Evolutionary conservation across 2,888 invertebrate genomes (phyloP).

Genomic region (Drosophila paracracens): DNA sequence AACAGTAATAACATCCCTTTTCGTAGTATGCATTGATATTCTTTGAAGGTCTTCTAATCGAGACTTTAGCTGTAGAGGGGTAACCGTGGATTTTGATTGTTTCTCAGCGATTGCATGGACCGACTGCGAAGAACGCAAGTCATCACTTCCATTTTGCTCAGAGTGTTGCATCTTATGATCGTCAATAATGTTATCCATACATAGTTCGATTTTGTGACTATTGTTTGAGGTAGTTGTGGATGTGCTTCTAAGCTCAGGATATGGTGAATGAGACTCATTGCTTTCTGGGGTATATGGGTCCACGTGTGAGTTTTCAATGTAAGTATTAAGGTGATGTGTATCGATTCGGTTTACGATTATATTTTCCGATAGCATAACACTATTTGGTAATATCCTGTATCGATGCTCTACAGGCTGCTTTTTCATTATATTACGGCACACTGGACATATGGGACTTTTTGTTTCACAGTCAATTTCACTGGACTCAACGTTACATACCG

Average conservation of each 20-base stretch:
- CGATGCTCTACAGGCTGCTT: conserved; percentile 76
- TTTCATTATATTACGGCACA: conserved; percentile 82
- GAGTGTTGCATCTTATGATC: conserved; percentile 13
- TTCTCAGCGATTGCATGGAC: conserved; percentile 35
- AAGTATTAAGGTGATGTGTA: conserved; percentile 85
- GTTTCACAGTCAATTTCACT: conserved; percentile 21
- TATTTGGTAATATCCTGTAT: conserved; percentile 82
- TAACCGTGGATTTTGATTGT: conserved; percentile 85
- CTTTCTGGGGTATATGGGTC: conserved; percentile 95
- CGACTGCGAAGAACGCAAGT: conserved; percentile 5
- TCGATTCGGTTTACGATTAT: conserved; percentile 87
- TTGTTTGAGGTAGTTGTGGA: conserved; percentile 69
- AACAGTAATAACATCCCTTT: conserved; percentile 56
- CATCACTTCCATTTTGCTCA: conserved; percentile 3
- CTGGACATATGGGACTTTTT: conserved; percentile 75
- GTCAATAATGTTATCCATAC: conserved; percentile 32
- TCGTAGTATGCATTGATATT: conserved; percentile 62
- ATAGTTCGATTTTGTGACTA: conserved; percentile 54
- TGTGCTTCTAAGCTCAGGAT: conserved; percentile 84
- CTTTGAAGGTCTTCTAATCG: conserved; percentile 86
- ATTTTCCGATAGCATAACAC: conserved; percentile 79
- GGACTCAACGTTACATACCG: conserved; percentile 44
- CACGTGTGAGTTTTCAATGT: conserved; percentile 61
- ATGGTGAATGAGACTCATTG: conserved; percentile 91
- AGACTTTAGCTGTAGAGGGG: conserved; percentile 88